Percentiles rank a stretch among this genome's conserved stretches.
These are phyloP conservation scores for Hypotaenidia philippensis DNA, from an alignment of 2,797 vertebrate species.

Conservation along the genomic window DNA sequence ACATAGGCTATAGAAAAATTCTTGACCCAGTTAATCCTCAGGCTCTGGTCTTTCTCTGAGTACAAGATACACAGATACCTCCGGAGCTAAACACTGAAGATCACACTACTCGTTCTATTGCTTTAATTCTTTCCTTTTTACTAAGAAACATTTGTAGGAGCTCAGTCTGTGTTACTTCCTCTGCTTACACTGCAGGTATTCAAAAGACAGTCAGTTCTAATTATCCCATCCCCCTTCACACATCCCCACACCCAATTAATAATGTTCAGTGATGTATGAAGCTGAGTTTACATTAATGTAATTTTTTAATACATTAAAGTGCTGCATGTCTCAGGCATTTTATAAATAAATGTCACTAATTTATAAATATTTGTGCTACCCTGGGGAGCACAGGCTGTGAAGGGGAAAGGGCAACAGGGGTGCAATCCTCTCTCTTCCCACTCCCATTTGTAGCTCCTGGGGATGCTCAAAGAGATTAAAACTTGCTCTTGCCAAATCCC, in stretches of 20 bases:
- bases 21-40: not conserved
- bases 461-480: conserved; percentile 65
- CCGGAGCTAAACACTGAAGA: not conserved
- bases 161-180: conserved; percentile 56
- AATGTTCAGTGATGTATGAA: conserved; percentile 69
- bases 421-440: conserved; percentile 47
- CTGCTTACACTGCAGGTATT: conserved; percentile 55
- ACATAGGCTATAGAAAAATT: not conserved
- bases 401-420: conserved; percentile 43
- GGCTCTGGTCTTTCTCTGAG: conserved; percentile 12
- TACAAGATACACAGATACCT: not conserved
- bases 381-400: conserved; percentile 3
- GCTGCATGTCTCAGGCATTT: not conserved
- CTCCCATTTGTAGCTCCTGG: conserved; percentile 48
- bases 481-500: conserved; percentile 55
- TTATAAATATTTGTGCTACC: conserved; percentile 53
- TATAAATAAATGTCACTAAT: conserved; percentile 69
- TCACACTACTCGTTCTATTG: not conserved
- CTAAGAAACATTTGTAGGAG: conserved; percentile 1
- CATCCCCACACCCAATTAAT: conserved; percentile 69
- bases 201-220: conserved; percentile 59
- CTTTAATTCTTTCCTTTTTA: conserved; percentile 15
- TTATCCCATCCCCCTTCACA: conserved; percentile 60
- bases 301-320: conserved; percentile 64
- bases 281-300: conserved; percentile 58